Conservation (phyloP, 92 coral and sea anemone genomes). For the Pocillopora grandis region DNA sequence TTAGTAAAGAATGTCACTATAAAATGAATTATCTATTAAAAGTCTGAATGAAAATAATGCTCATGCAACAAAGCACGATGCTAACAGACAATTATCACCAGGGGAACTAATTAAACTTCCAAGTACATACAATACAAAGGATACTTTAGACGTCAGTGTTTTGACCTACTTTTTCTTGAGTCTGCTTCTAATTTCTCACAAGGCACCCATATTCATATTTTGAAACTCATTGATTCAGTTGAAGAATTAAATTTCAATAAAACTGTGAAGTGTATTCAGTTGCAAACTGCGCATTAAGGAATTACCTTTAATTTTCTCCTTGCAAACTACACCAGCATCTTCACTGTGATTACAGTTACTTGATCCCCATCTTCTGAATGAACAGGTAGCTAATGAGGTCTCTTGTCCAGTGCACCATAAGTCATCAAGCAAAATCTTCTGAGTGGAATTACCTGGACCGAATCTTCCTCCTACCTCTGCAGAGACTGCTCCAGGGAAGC, state of each 20-base stretch:
- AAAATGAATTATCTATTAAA: no score
- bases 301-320: not conserved
- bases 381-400: slow-evolving; percentile 31
- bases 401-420: slow-evolving; percentile 55
- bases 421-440: slow-evolving; percentile 41
- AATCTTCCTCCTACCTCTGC: slow-evolving; percentile 25
- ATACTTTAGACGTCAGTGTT: no score
- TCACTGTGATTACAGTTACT: slow-evolving; percentile 46
- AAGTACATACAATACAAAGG: no score
- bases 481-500: slow-evolving; percentile 48
- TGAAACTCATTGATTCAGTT: no score
- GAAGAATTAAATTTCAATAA: not conserved
- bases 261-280: not conserved
- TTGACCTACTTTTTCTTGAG: no score
- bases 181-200: no score
- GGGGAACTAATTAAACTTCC: no score
- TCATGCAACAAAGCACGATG: no score
- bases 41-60: no score
- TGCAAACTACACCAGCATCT: slow-evolving; percentile 59
- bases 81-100: no score
- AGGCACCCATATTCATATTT: no score
- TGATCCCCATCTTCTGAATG: slow-evolving; percentile 49
- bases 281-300: not conserved
- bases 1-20: no score
- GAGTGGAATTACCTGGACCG: slow-evolving; percentile 36